Evolutionary conservation across 2,797 vertebrate genomes (phyloP).

Genomic region (Onychomys leucogaster): DNA sequence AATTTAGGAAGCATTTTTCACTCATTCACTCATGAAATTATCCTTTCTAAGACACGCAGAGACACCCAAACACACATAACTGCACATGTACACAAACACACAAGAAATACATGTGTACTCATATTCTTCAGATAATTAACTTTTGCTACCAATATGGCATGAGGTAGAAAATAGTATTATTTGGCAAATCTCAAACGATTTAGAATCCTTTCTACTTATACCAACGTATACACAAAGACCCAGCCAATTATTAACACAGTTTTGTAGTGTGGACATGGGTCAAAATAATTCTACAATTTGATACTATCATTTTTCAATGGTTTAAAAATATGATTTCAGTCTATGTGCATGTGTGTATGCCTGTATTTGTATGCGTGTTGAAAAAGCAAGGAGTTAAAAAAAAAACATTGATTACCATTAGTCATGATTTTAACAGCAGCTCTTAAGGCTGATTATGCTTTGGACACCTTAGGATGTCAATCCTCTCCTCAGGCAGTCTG

Average conservation of each 20-base stretch:
- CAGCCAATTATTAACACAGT: not conserved
- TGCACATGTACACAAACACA: not conserved
- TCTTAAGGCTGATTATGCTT: constrained; percentile 91
- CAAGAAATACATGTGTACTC: not conserved
- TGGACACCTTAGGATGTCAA: constrained; percentile 90
- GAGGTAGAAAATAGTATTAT: not conserved
- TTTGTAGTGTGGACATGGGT: not conserved
- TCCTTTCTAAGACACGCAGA: not conserved
- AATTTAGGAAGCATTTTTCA: not conserved
- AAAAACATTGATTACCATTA: constrained; percentile 87
- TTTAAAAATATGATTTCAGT: constrained; percentile 71
- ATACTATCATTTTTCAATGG: constrained; percentile 47
- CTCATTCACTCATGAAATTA: not conserved
- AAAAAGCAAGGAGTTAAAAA: constrained; percentile 68
- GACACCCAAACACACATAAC: not conserved
- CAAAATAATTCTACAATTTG: constrained; percentile 43
- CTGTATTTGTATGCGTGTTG: constrained; percentile 67
- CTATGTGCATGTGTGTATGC: constrained; percentile 5
- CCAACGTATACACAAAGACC: not conserved
- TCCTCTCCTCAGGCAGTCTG: constrained; percentile 89
- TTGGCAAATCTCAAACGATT: not conserved
- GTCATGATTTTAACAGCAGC: constrained; percentile 88
- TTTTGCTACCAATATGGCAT: not conserved
- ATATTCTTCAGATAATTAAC: not conserved
- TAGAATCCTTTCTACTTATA: not conserved